Evolutionary conservation across 1,140 invertebrate species (phyloP), one percentile per base, ranked within the genome.

Genomic region (Lethrus apterus): DNA sequence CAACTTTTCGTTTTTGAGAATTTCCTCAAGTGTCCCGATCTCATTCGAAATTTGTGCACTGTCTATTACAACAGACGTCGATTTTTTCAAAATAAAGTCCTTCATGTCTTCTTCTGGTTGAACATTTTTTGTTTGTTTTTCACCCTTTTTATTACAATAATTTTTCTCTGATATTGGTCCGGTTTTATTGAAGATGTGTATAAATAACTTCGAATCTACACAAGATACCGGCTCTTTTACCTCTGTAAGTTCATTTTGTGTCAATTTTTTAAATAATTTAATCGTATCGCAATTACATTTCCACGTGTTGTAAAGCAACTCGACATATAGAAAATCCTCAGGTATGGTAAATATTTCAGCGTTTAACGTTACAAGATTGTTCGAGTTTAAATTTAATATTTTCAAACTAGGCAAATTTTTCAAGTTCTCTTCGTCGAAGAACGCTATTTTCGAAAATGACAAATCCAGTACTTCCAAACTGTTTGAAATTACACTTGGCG

Each of bases 281-380:
- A 46, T 21, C 4, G 44, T 46, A n/a, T 46, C 13, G 20, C 44
- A 46, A 36, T 24, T 36, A 21, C 44, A 46, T 15, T 35, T 26
- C 44, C 44, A 46, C 1, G 21, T 14, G 23, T 46, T 46, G 19
- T 18, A 46, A 10, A 14, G 11, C 14, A 46, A 36, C 9, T 46
- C 21, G 2, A 46, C 20, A 13, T 35, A 34, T 11, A 17, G 19
- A 17, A 35, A 24, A 2, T 29, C 10, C 19, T 24, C 38, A 11
- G 33, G 21, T n/a, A 35, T 19, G 9, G 11, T 8, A 24, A 46
- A 46, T 11, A 46, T 36, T 4, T 34, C 14, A 8, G 24, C 21
- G 19, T 46, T 26, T 36, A 46, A 4, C 4, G 21, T 14, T 8
- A 35, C 8, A 11, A 46, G 19, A 19, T 36, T 46, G 21, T 46